A percentile compares a stretch with the other conserved stretches of the same genome.
phyloP scores from a whole-genome alignment of 2,113 vertebrate species.

The Oreotragus oreotragus region DNA sequence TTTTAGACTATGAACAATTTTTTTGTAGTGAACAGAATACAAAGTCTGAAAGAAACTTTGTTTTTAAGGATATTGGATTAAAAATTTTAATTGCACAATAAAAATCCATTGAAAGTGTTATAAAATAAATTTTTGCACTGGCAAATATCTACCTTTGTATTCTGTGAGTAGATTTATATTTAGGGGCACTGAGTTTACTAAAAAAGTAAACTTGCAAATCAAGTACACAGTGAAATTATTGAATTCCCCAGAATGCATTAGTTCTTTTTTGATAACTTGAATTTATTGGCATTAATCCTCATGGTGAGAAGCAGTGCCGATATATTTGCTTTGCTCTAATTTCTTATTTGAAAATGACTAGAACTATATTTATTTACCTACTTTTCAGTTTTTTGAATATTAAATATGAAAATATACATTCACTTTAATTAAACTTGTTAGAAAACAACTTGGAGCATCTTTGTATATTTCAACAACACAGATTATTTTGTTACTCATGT shows the following conservation, averaged over 20 bases:
- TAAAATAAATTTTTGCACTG: not conserved
- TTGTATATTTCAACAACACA: constrained; percentile 71
- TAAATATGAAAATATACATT: constrained; percentile 67
- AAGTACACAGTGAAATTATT: not conserved
- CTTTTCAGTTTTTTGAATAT: constrained; percentile 54
- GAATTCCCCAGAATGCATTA: not conserved
- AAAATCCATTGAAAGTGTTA: not conserved
- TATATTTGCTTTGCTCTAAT: constrained; percentile 8
- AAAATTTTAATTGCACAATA: not conserved
- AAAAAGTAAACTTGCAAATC: not conserved
- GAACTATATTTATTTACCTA: constrained; percentile 30
- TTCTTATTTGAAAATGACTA: constrained; percentile 4
- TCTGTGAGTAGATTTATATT: not conserved
- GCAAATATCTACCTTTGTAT: not conserved
- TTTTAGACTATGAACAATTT: not conserved
- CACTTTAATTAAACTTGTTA: constrained; percentile 62
- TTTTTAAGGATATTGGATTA: not conserved
- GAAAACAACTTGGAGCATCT: constrained; percentile 64
- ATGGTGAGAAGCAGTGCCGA: not conserved
- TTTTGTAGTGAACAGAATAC: not conserved
- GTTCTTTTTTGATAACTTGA: not conserved
- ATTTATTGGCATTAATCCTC: not conserved
- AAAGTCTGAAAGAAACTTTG: not conserved
- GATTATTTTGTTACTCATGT: constrained; percentile 75
- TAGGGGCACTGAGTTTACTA: not conserved